phyloP scores from a whole-genome alignment of 2,113 vertebrate species.

The Pseudorhombus dupliciocellatus region DNA sequence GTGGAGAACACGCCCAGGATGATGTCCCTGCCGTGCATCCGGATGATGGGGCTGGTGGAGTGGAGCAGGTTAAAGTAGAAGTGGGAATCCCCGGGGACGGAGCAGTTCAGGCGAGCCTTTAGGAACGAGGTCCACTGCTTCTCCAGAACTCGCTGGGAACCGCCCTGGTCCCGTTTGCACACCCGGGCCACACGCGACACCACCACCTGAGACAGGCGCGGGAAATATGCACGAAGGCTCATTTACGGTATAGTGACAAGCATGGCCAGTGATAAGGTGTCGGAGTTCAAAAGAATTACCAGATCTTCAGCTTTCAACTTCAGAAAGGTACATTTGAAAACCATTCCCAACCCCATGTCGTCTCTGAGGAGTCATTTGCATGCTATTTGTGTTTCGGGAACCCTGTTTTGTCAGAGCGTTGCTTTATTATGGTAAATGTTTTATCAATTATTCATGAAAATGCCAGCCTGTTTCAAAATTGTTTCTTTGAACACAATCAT shows the following conservation, averaged over 20 bases:
- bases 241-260: neutral
- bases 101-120: slow-evolving; percentile 97
- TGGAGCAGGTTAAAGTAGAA: slow-evolving; percentile 99
- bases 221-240: neutral
- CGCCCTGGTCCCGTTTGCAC: slow-evolving; percentile 92
- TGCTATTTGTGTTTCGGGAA: slow-evolving; percentile 36
- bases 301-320: slow-evolving; percentile 41
- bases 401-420: slow-evolving; percentile 61
- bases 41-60: slow-evolving; percentile 90
- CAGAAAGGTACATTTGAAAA: slow-evolving; percentile 47
- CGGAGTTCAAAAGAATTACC: slow-evolving; percentile 13
- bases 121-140: slow-evolving; percentile 98
- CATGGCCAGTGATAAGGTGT: neutral
- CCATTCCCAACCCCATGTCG: slow-evolving; percentile 22
- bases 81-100: slow-evolving; percentile 92
- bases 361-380: slow-evolving; percentile 50
- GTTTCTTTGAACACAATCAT: slow-evolving; percentile 55
- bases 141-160: slow-evolving; percentile 93
- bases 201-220: slow-evolving; percentile 82
- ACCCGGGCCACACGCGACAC: slow-evolving; percentile 93
- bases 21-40: slow-evolving; percentile 89
- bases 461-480: slow-evolving; percentile 59
- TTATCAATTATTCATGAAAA: slow-evolving; percentile 75
- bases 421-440: slow-evolving; percentile 67
- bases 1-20: slow-evolving; percentile 95